Evolutionary conservation across 2,888 invertebrate genomes (phyloP).

Genomic region (Eupithecia subumbrata): DNA sequence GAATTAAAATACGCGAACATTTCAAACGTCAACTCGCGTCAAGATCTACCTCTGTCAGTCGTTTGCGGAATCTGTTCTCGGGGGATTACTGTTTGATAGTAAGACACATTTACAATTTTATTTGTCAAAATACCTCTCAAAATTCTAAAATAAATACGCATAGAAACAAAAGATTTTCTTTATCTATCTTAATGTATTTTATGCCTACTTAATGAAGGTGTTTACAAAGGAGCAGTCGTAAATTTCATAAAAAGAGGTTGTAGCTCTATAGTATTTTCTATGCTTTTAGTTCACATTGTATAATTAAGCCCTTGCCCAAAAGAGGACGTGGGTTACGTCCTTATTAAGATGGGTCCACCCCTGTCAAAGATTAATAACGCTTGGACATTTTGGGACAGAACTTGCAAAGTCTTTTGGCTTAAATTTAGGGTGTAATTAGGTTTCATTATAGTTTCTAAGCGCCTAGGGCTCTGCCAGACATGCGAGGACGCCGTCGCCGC

Average conservation of each 20-base stretch:
- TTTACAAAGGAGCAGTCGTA: neutral
- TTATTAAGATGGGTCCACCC: slow-evolving; percentile 15
- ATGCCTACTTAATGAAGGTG: neutral
- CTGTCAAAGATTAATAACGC: slow-evolving; percentile 58
- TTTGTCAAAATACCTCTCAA: neutral
- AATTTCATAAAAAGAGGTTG: neutral
- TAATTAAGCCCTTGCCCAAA: neutral
- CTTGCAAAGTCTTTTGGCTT: slow-evolving; percentile 61
- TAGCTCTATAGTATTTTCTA: neutral
- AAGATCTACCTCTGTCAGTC: slow-evolving; percentile 20
- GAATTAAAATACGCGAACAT: slow-evolving; percentile 23
- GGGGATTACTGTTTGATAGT: slow-evolving; percentile 12
- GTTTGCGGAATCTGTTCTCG: slow-evolving; percentile 15
- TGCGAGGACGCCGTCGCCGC: neutral
- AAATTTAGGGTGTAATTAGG: slow-evolving; percentile 65
- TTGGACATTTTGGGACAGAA: slow-evolving; percentile 61
- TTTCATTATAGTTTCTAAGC: slow-evolving; percentile 54
- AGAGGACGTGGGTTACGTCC: neutral
- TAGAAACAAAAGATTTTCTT: neutral
- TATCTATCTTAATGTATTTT: neutral
- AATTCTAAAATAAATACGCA: neutral
- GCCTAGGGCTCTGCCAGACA: neutral
- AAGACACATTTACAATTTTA: slow-evolving; percentile 1
- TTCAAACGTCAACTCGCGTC: slow-evolving; percentile 22
- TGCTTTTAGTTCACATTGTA: neutral